Percentiles rank a stretch among this genome's conserved stretches.
phyloP scores from a whole-genome alignment of 2,797 vertebrate genomes.

The Spea hammondii region DNA sequence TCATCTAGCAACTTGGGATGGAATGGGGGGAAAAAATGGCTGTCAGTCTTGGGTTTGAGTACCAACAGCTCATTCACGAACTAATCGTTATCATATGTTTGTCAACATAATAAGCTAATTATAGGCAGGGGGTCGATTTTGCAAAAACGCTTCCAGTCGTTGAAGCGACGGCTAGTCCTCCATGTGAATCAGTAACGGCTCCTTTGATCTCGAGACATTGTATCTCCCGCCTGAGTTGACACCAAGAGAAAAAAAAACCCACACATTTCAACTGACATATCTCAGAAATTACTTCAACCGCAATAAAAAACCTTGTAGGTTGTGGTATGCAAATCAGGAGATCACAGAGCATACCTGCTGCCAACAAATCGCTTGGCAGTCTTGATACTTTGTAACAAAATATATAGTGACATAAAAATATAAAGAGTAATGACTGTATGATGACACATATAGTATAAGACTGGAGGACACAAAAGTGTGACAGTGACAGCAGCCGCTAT shows the following conservation, averaged over 20 bases:
- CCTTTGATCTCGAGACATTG: slow-evolving; percentile 12
- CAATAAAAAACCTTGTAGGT: no score
- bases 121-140: background rate
- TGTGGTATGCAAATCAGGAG: no score
- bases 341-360: no score
- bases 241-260: background rate
- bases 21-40: background rate
- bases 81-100: slow-evolving; percentile 27
- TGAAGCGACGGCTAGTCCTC: background rate
- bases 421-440: no score
- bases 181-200: background rate
- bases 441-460: no score
- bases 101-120: background rate
- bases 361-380: no score
- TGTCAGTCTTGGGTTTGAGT: background rate
- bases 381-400: no score
- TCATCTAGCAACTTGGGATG: background rate
- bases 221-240: slow-evolving; percentile 1
- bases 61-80: background rate
- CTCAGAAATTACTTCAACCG: background rate
- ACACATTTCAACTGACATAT: background rate
- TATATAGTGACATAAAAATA: no score
- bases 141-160: slow-evolving; percentile 17
- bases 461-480: background rate
- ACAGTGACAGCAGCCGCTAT: background rate